These are phyloP conservation scores for Proterorhinus semilunaris DNA, from an alignment of 2,113 vertebrate genomes.

Conservation along the genomic window DNA sequence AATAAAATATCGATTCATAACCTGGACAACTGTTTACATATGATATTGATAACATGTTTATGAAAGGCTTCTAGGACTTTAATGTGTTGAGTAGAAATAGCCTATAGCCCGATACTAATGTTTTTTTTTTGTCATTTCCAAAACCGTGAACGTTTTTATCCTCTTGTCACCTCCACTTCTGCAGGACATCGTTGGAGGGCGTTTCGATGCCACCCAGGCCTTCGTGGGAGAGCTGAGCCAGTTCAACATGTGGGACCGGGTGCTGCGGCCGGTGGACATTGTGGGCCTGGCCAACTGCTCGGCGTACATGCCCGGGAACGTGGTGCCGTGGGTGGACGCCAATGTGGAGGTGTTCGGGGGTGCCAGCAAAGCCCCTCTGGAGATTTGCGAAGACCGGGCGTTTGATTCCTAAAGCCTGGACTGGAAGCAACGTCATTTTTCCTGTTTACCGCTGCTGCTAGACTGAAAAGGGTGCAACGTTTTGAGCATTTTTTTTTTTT, in stretches of 20 bases:
- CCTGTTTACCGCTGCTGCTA: constrained; percentile 45
- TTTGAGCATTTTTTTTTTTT: constrained; percentile 35
- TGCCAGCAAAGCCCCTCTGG: constrained; percentile 89
- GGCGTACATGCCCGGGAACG: constrained; percentile 94
- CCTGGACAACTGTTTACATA: too few relatives aligned
- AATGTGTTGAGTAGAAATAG: too few relatives aligned
- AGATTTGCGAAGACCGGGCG: constrained; percentile 92
- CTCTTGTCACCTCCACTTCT: not conserved
- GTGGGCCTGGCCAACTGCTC: constrained; percentile 95
- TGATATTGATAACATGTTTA: too few relatives aligned
- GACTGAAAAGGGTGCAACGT: constrained; percentile 36
- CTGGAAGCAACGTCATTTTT: constrained; percentile 39
- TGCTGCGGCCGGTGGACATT: constrained; percentile 90
- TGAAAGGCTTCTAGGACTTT: too few relatives aligned
- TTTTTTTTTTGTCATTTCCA: too few relatives aligned
- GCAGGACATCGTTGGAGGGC: constrained; percentile 92
- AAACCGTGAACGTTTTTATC: not conserved
- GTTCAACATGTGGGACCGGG: constrained; percentile 98
- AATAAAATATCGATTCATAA: too few relatives aligned
- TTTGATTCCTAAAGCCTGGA: constrained; percentile 85
- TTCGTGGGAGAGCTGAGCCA: constrained; percentile 98
- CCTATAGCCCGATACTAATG: too few relatives aligned
- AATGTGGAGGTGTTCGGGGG: constrained; percentile 95
- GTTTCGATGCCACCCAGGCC: constrained; percentile 97
- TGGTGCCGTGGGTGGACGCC: constrained; percentile 94